Conservation (phyloP, 2,797 vertebrate genomes). For the Salarias fasciatus region DNA sequence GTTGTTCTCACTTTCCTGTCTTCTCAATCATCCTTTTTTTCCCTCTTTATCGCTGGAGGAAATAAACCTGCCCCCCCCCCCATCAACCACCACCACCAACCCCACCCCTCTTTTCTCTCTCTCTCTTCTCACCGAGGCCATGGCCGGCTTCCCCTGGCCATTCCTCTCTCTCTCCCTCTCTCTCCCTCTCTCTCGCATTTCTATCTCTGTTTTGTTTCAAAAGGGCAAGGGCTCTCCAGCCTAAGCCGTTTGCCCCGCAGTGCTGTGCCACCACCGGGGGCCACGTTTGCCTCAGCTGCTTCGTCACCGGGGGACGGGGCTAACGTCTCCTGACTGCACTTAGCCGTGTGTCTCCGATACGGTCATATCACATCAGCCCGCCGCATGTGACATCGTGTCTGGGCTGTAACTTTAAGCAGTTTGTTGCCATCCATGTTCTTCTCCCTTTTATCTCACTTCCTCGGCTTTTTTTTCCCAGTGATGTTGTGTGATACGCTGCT, state of each 20-base stretch:
- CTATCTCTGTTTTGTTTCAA: constrained; percentile 90
- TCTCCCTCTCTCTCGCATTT: too few relatives aligned
- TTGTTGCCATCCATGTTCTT: constrained; percentile 60
- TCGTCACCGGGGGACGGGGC: constrained; percentile 89
- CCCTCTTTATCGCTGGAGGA: constrained; percentile 69
- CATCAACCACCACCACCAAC: too few relatives aligned
- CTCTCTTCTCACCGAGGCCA: constrained; percentile 69
- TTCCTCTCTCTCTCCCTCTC: too few relatives aligned
- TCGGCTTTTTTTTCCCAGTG: constrained; percentile 75
- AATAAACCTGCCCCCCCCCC: constrained; percentile 78
- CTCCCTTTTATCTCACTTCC: constrained; percentile 51
- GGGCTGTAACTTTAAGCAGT: constrained; percentile 82
- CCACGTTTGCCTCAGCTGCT: constrained; percentile 93
- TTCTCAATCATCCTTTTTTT: constrained; percentile 69
- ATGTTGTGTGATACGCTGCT: constrained; percentile 85
- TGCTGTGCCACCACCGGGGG: constrained; percentile 87
- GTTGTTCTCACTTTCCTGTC: constrained; percentile 81
- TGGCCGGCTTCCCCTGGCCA: constrained; percentile 75
- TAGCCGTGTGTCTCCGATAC: constrained; percentile 95
- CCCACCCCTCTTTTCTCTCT: too few relatives aligned
- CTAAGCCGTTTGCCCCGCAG: constrained; percentile 88
- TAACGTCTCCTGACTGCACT: constrained; percentile 98
- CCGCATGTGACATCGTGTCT: constrained; percentile 91
- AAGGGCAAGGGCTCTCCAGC: constrained; percentile 91
- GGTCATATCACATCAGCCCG: constrained; percentile 95